Evolutionary conservation across 1,140 invertebrate species (phyloP), one percentile per base, ranked within the genome.

Genomic region (Pseudomyrmex concolor): DNA sequence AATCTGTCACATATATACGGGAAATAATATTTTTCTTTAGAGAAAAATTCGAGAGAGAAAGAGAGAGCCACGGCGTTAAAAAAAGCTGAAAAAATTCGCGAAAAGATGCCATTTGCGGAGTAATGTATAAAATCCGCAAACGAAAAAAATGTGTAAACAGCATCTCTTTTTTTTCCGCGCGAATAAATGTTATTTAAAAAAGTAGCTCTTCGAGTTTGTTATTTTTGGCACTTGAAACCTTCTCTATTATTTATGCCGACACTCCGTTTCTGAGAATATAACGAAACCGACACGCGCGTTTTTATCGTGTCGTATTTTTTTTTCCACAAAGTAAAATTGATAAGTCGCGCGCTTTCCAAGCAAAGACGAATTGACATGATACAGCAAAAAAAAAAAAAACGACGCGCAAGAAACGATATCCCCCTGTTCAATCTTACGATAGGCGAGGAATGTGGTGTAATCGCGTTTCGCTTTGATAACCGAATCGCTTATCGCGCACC

Each of bases 381-480:
- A 54, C 71, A 50, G 68, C 4, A 5, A 2, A 43, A 43, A 43
- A 13, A 50, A 72, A 71, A n/a, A n/a, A n/a, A n/a, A n/a, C n/a
- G n/a, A 72, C 80, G 12, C 45, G 55, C 62, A 19, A 19, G 62
- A 60, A 22, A 59, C 2, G 48, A 45, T 4, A 25, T 76, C 57
- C 10, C 34, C 68, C 50, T 45, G 66, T 88, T 74, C 80, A 82
- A 88, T 87, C 76, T 87, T 81, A 80, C 54, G 51, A 66, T 10
- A 60, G 68, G 50, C 60, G 54, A 55, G 76, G 67, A 88, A 84
- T 87, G 81, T 82, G 62, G 59, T 43, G 72, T 85, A 86, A 86
- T 89, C 88, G 76, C 67, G 68, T 87, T 86, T 76, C 78, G 57
- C 62, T 66, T 19, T 60, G 85, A 89, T 87, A 89, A 81, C 62